Conservation (phyloP, 2,888 invertebrate genomes). For the Oxyteleia sp. region DNA sequence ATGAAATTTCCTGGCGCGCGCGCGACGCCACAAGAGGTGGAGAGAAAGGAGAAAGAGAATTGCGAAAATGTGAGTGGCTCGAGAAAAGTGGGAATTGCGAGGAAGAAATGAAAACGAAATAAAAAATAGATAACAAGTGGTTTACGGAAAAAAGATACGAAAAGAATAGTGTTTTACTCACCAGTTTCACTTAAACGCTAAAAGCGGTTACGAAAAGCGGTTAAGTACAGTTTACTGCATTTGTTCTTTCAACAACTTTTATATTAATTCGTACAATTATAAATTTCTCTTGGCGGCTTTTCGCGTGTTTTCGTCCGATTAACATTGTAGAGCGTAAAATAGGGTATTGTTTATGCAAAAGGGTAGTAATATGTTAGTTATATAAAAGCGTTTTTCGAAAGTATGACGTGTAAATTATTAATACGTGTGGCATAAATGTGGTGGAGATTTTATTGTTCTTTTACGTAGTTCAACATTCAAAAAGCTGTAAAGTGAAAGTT, state of each 20-base stretch:
- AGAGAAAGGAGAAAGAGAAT: conserved; percentile 22
- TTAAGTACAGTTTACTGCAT: conserved; percentile 28
- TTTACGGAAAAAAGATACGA: not conserved
- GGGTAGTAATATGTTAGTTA: not conserved
- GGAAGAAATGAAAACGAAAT: conserved; percentile 10
- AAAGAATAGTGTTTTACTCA: conserved; percentile 21
- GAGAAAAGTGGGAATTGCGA: conserved; percentile 17
- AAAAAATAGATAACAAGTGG: conserved; percentile 21
- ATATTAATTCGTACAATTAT: conserved; percentile 31
- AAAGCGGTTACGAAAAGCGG: conserved; percentile 30
- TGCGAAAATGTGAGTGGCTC: conserved; percentile 30
- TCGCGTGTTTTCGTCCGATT: not conserved
- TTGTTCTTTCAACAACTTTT: conserved; percentile 20
- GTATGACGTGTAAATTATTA: conserved; percentile 9
- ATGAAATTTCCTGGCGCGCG: conserved; percentile 33
- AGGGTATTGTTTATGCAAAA: not conserved
- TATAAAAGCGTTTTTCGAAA: too few relatives aligned
- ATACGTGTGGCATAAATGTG: not conserved
- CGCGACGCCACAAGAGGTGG: not conserved
- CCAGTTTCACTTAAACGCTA: conserved; percentile 37
- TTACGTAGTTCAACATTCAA: conserved; percentile 11
- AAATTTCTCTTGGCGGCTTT: not conserved
- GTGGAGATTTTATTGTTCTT: conserved; percentile 16
- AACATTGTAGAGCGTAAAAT: not conserved
- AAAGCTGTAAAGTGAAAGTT: conserved; percentile 53